Conservation (phyloP, 2,113 vertebrate species). For the Nyctibius bracteatus region DNA sequence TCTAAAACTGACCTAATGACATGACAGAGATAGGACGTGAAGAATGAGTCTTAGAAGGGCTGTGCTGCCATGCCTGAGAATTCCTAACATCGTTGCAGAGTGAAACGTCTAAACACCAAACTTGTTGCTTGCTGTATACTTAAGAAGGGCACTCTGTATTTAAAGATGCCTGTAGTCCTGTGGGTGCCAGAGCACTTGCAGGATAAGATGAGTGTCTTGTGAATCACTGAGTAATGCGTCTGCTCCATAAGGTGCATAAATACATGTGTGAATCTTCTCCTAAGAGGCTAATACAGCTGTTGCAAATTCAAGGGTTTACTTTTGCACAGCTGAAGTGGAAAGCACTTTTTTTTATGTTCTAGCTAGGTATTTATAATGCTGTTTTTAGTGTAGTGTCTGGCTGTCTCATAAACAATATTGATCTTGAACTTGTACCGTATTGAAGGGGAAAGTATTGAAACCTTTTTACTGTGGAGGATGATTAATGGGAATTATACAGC, state of each 20-base stretch:
- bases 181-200: background rate
- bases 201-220: background rate
- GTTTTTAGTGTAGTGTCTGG: background rate
- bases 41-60: background rate
- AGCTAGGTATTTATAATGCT: background rate
- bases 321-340: background rate
- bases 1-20: background rate
- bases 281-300: background rate
- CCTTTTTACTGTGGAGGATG: background rate
- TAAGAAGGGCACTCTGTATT: background rate
- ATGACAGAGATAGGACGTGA: background rate
- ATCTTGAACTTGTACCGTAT: background rate
- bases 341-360: background rate
- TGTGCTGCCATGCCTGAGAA: background rate
- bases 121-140: background rate
- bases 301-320: background rate
- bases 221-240: background rate
- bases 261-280: background rate
- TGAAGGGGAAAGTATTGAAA: background rate
- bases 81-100: background rate
- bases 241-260: background rate
- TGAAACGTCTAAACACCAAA: background rate
- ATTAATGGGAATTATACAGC: background rate
- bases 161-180: background rate
- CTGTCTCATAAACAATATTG: background rate